A percentile compares a stretch with the other conserved stretches of the same genome.
Conservation (phyloP, 2,113 vertebrate genomes). For the Calypte anna region DNA sequence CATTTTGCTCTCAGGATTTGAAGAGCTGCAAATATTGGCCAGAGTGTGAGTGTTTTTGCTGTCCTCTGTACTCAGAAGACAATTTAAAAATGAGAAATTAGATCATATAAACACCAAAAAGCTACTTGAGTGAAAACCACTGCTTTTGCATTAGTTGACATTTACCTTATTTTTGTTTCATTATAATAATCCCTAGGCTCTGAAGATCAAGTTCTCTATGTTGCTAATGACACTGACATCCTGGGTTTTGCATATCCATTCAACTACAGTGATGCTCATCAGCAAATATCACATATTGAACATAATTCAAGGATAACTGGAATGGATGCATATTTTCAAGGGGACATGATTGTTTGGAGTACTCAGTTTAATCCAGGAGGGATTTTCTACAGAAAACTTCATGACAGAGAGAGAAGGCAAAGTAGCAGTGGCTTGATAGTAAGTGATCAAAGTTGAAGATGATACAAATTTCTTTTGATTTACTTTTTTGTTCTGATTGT, state of each 20-base stretch:
- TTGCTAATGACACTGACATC: slow-evolving; percentile 99
- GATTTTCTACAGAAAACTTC: slow-evolving; percentile 94
- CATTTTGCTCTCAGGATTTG: neutral
- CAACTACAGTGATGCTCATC: slow-evolving; percentile 94
- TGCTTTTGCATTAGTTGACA: slow-evolving; percentile 72
- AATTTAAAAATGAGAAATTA: neutral
- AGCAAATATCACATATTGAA: slow-evolving; percentile 94
- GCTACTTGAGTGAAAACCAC: slow-evolving; percentile 22
- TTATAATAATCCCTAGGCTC: slow-evolving; percentile 89
- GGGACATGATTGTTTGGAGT: slow-evolving; percentile 97
- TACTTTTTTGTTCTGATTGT: neutral
- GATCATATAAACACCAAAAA: slow-evolving; percentile 21
- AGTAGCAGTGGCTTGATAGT: slow-evolving; percentile 91
- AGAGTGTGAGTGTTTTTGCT: neutral
- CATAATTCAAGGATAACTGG: slow-evolving; percentile 98
- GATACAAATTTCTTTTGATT: neutral
- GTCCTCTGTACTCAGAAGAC: neutral
- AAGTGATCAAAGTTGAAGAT: slow-evolving; percentile 77
- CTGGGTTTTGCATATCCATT: slow-evolving; percentile 98
- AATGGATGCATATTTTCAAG: slow-evolving; percentile 94
- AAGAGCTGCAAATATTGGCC: neutral
- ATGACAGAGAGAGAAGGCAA: slow-evolving; percentile 88
- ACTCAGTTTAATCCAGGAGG: slow-evolving; percentile 98
- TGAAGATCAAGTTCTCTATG: slow-evolving; percentile 98
- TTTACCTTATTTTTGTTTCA: slow-evolving; percentile 82